Evolutionary conservation across 2,888 invertebrate species (phyloP), one percentile per base, ranked within the genome.

Genomic region (Lacanobia wlatinum): DNA sequence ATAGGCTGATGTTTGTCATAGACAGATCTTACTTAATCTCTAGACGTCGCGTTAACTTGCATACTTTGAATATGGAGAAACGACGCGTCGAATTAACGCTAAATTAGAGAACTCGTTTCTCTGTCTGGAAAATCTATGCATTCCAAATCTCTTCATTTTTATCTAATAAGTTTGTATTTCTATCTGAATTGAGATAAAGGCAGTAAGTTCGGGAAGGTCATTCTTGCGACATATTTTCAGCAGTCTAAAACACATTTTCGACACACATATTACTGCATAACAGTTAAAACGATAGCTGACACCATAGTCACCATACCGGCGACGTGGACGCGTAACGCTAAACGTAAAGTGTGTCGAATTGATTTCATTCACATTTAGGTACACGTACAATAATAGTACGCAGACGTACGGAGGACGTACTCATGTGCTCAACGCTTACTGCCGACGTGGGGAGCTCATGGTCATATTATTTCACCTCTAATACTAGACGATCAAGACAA

Each of bases 321-420:
- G 55, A 64, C 58, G 23, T 50, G 38, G 50, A 48, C 38, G n/a
- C 59, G 43, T 48, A 58, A 21, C 72, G 68, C 48, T 80, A 58
- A 46, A 70, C 70, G 63, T 78, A 78, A 58, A 70, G 60, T 61
- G 74, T 70, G 67, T 58, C 66, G 60, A 82, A 80, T 78, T 70
- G 78, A 80, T 80, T 80, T 82, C 80, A 78, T 80, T 82, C 82
- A 62, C 10, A 61, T 80, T 82, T 78, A 70, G 70, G 66, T 67
- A 58, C 69, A 80, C 78, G 50, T 60, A 81, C 56, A 70, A 59
- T 64, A 81, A 69, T 74, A 82, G 82, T 80, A 82, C 73, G 62
- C 53, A 38, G 40, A 14, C 58, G 68, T 78, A 68, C 48, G 55
- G 61, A 56, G 60, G 59, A 61, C 40, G 62, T 48, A 53, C 61